Evolutionary conservation across 2,797 vertebrate genomes (phyloP).

Genomic region (Austrolebias charrua): DNA sequence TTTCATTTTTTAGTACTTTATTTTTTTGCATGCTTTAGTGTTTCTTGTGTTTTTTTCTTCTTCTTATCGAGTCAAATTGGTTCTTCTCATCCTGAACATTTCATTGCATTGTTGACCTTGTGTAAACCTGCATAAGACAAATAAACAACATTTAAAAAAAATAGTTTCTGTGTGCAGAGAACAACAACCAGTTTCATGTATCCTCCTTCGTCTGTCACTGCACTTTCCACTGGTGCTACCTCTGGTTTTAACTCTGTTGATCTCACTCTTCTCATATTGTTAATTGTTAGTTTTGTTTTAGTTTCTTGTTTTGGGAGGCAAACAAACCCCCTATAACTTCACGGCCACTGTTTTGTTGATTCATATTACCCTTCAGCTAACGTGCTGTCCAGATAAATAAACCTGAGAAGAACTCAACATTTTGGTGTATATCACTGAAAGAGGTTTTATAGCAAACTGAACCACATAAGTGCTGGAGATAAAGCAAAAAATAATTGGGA

Average conservation of each 20-base stretch:
- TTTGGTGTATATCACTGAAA: constrained; percentile 9
- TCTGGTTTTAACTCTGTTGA: constrained; percentile 64
- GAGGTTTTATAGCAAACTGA: constrained; percentile 34
- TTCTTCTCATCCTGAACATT: too few species aligned
- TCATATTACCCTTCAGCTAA: constrained; percentile 6
- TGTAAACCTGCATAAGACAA: too few species aligned
- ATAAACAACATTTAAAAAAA: too few species aligned
- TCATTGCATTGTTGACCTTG: too few species aligned
- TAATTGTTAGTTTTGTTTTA: constrained; percentile 41
- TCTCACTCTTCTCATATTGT: too few species aligned
- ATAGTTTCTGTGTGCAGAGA: too few species aligned
- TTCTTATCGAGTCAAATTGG: too few species aligned
- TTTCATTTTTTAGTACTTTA: too few species aligned
- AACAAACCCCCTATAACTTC: constrained; percentile 15
- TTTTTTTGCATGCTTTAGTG: too few species aligned
- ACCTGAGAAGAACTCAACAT: constrained; percentile 2
- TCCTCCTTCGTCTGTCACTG: constrained; percentile 4
- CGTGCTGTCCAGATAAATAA: constrained; percentile 16
- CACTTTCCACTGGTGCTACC: constrained; percentile 49
- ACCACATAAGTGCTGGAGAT: constrained; percentile 27
- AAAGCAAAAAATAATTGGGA: constrained; percentile 7
- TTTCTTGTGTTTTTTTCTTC: too few species aligned
- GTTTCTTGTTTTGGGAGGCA: constrained; percentile 30
- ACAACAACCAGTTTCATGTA: too few species aligned
- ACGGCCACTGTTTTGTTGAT: constrained; percentile 8